Base-by-base conservation (phyloP, 2,888 invertebrate species). In the Troides aeacus region DNA sequence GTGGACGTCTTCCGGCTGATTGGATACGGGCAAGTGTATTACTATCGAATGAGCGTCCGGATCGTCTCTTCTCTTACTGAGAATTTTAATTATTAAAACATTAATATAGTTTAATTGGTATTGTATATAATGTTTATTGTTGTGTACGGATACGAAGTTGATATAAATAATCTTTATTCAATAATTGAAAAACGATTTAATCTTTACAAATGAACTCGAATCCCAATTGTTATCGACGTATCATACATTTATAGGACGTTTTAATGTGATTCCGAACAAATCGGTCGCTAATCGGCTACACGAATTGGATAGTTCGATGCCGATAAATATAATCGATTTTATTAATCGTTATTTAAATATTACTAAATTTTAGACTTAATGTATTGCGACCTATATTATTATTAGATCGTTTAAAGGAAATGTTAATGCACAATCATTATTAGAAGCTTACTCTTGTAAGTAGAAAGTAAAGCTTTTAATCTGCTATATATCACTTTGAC, bases 141-240 rank as follows among this genome's bases (percentile, higher is more conserved):
- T 30, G 30, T 30, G 30, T 30, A 30, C 30, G 30, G 30, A 30
- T 30, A 30, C 30, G 30, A 30, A 3, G 30, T 30, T 30, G 5
- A 30, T 4, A 30, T 60, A 60, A 18, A 12, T 64, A 65, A 65
- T 62, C 36, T 65, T 69, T 69, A 69, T 64, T 69, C 69, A 61
- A 64, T 69, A 69, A 69, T 64, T 61, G 21, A 42, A 56, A 65
- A 62, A 39, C 64, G 59, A 42, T 57, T 61, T 64, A 24, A 61
- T 57, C 8, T n/a, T 24, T 15, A 21, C 42, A 64, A 64, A 36
- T 68, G 53, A 39, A 23, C 53, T 42, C 42, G 56, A 36, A 57
- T 56, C 46, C 56, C 64, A 57, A 57, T 57, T 53, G 56, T 62
- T 65, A 65, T 69, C 69, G 57, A 57, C 39, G 56, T 42, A 61